Evolutionary conservation across 2,888 invertebrate species (phyloP).

Genomic region (Creontiades dilutus): DNA sequence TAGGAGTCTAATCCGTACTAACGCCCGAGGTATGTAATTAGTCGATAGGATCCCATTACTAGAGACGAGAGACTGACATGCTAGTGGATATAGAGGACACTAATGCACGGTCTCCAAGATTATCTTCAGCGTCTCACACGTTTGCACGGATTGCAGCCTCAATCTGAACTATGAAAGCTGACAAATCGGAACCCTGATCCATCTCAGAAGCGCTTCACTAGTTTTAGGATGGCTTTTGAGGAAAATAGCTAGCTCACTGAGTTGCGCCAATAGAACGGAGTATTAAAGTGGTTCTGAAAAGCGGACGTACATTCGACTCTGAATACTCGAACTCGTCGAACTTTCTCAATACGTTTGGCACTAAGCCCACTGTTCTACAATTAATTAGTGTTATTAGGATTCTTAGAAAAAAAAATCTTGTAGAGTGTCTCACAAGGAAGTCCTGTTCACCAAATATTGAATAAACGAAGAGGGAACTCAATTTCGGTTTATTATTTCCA

Average conservation of each 20-base stretch:
- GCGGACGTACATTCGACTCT: neutral
- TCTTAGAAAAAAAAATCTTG: neutral
- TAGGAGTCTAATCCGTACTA: conserved; percentile 62
- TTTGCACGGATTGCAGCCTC: neutral
- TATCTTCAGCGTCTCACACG: neutral
- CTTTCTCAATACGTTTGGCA: neutral
- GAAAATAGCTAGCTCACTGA: no score
- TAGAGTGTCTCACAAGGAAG: neutral
- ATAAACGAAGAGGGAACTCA: no score
- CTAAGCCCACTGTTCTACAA: neutral
- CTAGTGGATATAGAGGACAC: neutral
- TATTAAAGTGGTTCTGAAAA: neutral
- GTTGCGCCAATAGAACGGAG: no score
- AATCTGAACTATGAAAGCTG: neutral
- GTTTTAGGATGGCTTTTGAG: no score
- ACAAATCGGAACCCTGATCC: neutral
- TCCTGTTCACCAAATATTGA: neutral
- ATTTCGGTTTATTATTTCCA: no score
- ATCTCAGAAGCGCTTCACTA: neutral
- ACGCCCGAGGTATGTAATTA: conserved; percentile 66
- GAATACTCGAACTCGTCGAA: neutral
- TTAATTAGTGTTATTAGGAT: neutral
- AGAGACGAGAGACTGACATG: conserved; percentile 53
- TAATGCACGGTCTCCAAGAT: conserved; percentile 47
- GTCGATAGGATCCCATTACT: conserved; percentile 64